Conservation (phyloP, 1,140 invertebrate genomes). For the Drosophila pseudoananassae region DNA sequence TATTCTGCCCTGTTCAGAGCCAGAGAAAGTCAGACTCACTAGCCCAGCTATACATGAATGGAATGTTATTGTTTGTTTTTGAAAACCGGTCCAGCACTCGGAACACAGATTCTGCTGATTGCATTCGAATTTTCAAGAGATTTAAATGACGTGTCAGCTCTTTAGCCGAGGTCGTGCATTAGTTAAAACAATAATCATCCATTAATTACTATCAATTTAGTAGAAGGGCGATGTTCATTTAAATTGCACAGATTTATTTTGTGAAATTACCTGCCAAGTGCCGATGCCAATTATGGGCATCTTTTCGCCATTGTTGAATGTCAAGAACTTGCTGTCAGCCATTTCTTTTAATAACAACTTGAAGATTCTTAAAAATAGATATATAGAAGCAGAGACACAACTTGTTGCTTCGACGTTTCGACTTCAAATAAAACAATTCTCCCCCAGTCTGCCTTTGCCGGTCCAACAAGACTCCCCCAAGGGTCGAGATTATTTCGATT, state of each 20-base stretch:
- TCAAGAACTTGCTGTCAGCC: slow-evolving; percentile 65
- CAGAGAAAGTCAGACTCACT: slow-evolving; percentile 30
- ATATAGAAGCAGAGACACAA: neutral
- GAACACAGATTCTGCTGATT: slow-evolving; percentile 15
- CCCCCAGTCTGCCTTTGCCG: slow-evolving; percentile 8
- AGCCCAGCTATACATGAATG: slow-evolving; percentile 15
- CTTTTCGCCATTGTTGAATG: slow-evolving; percentile 84
- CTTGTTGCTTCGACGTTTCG: slow-evolving; percentile 24
- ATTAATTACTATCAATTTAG: neutral
- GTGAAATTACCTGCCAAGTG: slow-evolving; percentile 89
- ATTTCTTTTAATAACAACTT: slow-evolving; percentile 40
- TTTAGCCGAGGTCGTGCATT: neutral
- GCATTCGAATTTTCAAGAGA: slow-evolving; percentile 18
- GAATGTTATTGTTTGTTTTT: slow-evolving; percentile 23
- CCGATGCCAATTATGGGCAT: slow-evolving; percentile 92
- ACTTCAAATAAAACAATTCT: slow-evolving; percentile 8
- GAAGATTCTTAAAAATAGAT: neutral
- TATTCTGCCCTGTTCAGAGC: neutral
- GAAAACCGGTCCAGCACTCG: slow-evolving; percentile 29
- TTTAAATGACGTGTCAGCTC: slow-evolving; percentile 32
- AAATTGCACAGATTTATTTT: neutral
- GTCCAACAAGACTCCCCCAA: neutral
- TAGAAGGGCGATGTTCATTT: neutral
- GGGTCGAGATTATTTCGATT: neutral
- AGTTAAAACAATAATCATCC: slow-evolving; percentile 5